Percentiles rank a stretch among this genome's conserved stretches.
Conservation (phyloP, 2,888 invertebrate species). For the Melinaea marsaeus region DNA sequence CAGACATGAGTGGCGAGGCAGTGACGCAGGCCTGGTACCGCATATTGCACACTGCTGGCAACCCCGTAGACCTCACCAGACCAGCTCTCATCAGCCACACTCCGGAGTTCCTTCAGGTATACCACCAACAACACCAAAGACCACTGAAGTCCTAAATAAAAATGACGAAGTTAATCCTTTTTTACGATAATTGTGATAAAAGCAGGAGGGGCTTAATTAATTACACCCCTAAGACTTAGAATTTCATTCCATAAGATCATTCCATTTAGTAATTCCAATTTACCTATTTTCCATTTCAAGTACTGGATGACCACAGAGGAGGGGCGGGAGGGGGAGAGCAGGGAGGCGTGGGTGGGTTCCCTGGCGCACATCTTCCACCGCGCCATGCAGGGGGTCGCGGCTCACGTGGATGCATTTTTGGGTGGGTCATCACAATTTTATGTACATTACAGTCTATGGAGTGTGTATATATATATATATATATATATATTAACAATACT, state of each 20-base stretch:
- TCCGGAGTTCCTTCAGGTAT: conserved; percentile 78
- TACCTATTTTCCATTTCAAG: conserved; percentile 66
- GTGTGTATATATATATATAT: conserved; percentile 1
- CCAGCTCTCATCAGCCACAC: conserved; percentile 86
- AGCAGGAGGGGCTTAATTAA: too few relatives aligned
- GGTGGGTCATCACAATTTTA: conserved; percentile 78
- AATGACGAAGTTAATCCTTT: conserved; percentile 57
- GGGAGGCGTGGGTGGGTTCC: conserved; percentile 94
- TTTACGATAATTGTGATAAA: too few relatives aligned
- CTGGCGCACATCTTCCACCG: conserved; percentile 94
- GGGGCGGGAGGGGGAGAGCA: conserved; percentile 56
- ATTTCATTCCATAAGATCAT: too few relatives aligned
- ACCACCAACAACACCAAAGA: too few relatives aligned
- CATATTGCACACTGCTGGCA: conserved; percentile 94
- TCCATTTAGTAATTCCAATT: conserved; percentile 18
- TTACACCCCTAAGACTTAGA: too few relatives aligned
- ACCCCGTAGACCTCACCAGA: conserved; percentile 94
- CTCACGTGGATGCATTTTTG: conserved; percentile 96
- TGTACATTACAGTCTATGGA: conserved; percentile 6
- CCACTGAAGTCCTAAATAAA: conserved; percentile 79
- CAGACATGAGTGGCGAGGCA: conserved; percentile 91
- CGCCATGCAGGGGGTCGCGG: conserved; percentile 95
- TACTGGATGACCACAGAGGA: conserved; percentile 89
- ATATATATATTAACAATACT: background rate
- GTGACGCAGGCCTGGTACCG: conserved; percentile 98